Conservation (phyloP, 2,888 invertebrate species). For the Hirtodrosophila confusa region DNA sequence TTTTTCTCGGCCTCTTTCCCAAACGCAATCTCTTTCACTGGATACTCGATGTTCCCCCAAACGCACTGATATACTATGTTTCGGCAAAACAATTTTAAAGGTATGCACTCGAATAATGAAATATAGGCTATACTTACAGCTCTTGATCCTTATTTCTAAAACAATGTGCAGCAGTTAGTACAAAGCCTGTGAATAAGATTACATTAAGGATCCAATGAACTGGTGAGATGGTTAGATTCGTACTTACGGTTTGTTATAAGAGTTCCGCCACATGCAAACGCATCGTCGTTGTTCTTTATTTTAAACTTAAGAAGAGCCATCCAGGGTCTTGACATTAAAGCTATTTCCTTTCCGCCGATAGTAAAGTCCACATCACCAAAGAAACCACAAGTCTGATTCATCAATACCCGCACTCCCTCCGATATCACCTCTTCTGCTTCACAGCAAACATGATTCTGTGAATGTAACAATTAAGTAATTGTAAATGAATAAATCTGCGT, state of each 20-base stretch:
- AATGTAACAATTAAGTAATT: neutral
- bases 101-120: too few relatives aligned
- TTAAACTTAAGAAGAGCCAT: constrained; percentile 24
- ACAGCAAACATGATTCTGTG: constrained; percentile 10
- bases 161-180: constrained; percentile 48
- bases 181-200: constrained; percentile 14
- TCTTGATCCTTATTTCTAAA: neutral
- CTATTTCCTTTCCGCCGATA: neutral
- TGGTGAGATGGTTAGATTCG: neutral
- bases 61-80: constrained; percentile 11
- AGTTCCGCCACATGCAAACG: constrained; percentile 27
- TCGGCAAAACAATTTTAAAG: neutral
- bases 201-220: neutral
- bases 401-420: constrained; percentile 6
- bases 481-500: neutral
- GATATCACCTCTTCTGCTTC: constrained; percentile 1
- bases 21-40: neutral
- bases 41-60: constrained; percentile 22
- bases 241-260: constrained; percentile 36
- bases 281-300: fast-evolving
- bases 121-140: constrained; percentile 22
- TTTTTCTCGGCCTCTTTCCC: fast-evolving
- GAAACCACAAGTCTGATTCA: constrained; percentile 18
- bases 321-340: constrained; percentile 39
- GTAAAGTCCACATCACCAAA: fast-evolving